Base-by-base conservation (phyloP, 2,888 invertebrate species). In the Zeuzera pyrina region DNA sequence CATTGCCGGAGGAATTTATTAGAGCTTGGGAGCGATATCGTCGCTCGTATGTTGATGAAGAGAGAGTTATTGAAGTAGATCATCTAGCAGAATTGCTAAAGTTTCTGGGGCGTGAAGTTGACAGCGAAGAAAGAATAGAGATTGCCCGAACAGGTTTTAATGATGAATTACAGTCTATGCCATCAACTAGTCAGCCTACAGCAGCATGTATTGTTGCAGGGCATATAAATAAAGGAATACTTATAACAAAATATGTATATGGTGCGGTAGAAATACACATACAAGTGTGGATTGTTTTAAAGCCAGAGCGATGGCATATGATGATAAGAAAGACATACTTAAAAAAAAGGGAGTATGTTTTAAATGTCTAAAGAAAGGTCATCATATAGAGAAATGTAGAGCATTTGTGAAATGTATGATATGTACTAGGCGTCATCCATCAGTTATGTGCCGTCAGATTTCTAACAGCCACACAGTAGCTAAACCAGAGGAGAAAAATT, bases 321-420 rank as follows among this genome's bases (percentile, higher is more conserved):
- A n/a, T n/a, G n/a, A n/a, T n/a, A n/a, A n/a, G n/a, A n/a, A n/a
- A n/a, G n/a, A n/a, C n/a, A n/a, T n/a, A n/a, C n/a, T n/a, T n/a
- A n/a, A n/a, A n/a, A n/a, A 23, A 3, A 23, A 23, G 23, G 10
- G 10, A 23, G 23, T 10, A 3, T 23, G 5, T 23, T 19, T 8
- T 10, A 30, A 23, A 23, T 30, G 30, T 14, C 23, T 30, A 13
- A 30, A 23, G 23, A 23, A 12, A 14, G 23, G 23, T 23, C 22
- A 23, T 22, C 12, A 21, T 21, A 12, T 12, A 12, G 12, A 29
- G 7, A 29, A 22, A 29, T 29, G 29, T 14, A 29, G 14, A 12
- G 22, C n/a, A n/a, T 10, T 23, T 23, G n/a, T 10, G 5, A 23
- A 23, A 23, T 23, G 23, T 23, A 3, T 23, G 19, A 13, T 29